Conservation (phyloP, 2,797 vertebrate species). For the Danio jaintianensis region DNA sequence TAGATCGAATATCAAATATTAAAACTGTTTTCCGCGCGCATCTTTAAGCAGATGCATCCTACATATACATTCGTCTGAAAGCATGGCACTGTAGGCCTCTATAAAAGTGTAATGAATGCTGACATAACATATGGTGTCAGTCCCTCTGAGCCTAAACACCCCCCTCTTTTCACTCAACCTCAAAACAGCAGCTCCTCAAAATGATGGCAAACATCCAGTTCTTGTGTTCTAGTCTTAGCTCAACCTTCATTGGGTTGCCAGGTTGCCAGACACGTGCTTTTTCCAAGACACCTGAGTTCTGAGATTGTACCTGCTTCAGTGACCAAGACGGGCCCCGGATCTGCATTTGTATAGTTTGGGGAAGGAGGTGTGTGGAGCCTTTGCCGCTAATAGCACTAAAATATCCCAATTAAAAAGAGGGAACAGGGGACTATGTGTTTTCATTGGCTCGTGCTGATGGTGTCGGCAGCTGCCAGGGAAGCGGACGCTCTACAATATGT, state of each 20-base stretch:
- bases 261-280: conserved; percentile 33
- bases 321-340: conserved; percentile 34
- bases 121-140: conserved; percentile 60
- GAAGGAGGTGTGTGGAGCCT: conserved; percentile 52
- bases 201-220: conserved; percentile 46
- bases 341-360: conserved; percentile 51
- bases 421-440: conserved; percentile 65
- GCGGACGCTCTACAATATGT: conserved; percentile 62
- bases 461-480: conserved; percentile 58
- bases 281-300: conserved; percentile 1
- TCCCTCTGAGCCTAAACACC: conserved; percentile 54
- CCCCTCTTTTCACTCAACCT: conserved; percentile 47
- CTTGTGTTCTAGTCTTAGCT: conserved; percentile 34
- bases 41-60: conserved; percentile 36
- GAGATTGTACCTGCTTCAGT: conserved; percentile 47
- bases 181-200: conserved; percentile 52
- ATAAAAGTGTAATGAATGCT: conserved; percentile 61
- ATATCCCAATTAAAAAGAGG: conserved; percentile 67
- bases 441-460: conserved; percentile 60
- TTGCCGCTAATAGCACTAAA: conserved; percentile 61
- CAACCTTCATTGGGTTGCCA: conserved; percentile 42
- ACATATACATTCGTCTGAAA: conserved; percentile 37
- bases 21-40: conserved; percentile 37
- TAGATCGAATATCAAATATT: conserved; percentile 44
- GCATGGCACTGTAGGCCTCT: conserved; percentile 52